Base-by-base conservation (phyloP, 2,797 vertebrate genomes). In the Hemibagrus guttatus region DNA sequence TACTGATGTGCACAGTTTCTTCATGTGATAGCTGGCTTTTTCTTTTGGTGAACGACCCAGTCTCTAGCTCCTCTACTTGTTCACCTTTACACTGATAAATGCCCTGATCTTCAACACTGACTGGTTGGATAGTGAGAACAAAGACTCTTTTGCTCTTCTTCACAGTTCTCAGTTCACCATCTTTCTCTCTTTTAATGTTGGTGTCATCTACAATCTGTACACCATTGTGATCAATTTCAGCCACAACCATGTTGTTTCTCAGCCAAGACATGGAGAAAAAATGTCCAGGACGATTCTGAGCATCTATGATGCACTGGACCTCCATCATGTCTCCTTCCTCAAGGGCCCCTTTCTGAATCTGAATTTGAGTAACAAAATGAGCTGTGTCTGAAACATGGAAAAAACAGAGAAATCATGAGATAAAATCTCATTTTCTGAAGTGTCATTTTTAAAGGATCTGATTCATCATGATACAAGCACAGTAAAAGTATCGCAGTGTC, bases 181-280 rank as follows among this genome's bases (percentile, higher is more conserved):
- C 87, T 8, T 84, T 93, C 17, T 90, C 92, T 84, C 92, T 92
- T 28, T 85, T 85, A 4, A 42, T 59, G 42, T 95, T 96, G 59
- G 91, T 80, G 0, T 89, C 63, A 16, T 88, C 78, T 88, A 96
- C 93, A 0, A 46, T 80, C 89, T 95, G 87, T 3, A 97, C 87
- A 0, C 97, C 97, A 0, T 87, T 91, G 0, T 95, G 93, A 56
- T 96, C 95, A 0, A 97, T 66, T 1, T 1, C 90, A 11, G 92
- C 96, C 87, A 97, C 54, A 90, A 94, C 91, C 0, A 12, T 0
- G 0, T 63, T 64, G 0, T 82, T 87, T 21, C 92, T 93, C 26
- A 96, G 88, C 97, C 97, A 98, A 23, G 90, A 49, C 21, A 96
- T 90, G 2, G 94, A 91, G 80, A 97, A 95, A 68, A 94, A 93